Evolutionary conservation across 2,113 vertebrate species (phyloP).

Genomic region (Clarias gariepinus): DNA sequence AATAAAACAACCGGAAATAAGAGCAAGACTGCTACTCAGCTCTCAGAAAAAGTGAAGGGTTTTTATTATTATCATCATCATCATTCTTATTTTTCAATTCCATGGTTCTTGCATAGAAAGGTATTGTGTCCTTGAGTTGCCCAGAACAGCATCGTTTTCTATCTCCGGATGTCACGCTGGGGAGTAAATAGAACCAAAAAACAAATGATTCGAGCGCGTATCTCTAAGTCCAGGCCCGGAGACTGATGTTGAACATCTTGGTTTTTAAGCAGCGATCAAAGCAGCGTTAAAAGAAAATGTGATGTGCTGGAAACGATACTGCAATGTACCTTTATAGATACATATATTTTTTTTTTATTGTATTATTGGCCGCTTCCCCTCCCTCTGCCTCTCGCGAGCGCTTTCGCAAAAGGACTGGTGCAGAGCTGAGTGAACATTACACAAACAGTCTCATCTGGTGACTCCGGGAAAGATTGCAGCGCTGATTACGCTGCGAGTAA

Average conservation of each 20-base stretch:
- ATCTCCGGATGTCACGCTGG: neutral
- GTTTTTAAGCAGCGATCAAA: conserved; percentile 1
- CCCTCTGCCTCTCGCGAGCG: neutral
- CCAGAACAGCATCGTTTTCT: neutral
- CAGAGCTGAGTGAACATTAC: conserved; percentile 27
- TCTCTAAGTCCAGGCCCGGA: neutral
- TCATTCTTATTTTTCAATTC: neutral
- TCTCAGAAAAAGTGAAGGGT: neutral
- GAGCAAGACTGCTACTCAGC: neutral
- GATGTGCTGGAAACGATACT: conserved; percentile 18
- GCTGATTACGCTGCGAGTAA: conserved; percentile 31
- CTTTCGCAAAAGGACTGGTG: conserved; percentile 43
- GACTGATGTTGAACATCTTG: conserved; percentile 3
- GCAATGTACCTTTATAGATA: neutral
- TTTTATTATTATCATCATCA: neutral
- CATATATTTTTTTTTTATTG: neutral
- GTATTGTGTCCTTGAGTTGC: conserved; percentile 1
- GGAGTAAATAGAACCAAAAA: conserved; percentile 12
- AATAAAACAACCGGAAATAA: neutral
- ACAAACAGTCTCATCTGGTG: conserved; percentile 33
- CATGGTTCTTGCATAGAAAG: neutral
- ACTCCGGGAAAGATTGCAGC: conserved; percentile 30
- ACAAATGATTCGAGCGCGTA: neutral
- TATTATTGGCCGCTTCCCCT: neutral
- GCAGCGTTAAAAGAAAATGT: conserved; percentile 2